phyloP scores from a whole-genome alignment of 1,140 invertebrate species.

The Catajapyx aquilonaris region DNA sequence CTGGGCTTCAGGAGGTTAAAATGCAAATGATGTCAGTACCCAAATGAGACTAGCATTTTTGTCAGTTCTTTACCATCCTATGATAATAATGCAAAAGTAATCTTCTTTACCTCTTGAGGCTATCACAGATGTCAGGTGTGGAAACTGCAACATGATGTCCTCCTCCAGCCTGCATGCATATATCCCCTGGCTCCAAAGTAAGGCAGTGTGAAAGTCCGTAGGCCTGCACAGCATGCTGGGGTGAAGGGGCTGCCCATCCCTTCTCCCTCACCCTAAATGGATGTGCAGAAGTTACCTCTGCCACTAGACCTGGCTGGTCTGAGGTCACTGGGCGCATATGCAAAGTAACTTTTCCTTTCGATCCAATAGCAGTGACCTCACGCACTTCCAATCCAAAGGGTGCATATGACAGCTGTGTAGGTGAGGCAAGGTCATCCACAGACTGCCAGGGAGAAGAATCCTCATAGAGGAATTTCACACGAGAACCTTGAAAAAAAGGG shows the following conservation, averaged over 20 bases:
- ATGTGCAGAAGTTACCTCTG: constrained; percentile 4
- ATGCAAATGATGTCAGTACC: too few species aligned
- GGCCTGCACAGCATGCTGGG: constrained; percentile 8
- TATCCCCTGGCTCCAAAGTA: constrained; percentile 9
- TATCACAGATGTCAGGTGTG: constrained; percentile 13
- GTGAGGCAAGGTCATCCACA: too few species aligned
- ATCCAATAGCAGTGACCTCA: background rate
- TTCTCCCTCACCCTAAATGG: background rate
- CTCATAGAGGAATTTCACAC: too few species aligned
- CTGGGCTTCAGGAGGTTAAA: too few species aligned
- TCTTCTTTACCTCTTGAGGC: constrained; percentile 12
- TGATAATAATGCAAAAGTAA: too few species aligned
- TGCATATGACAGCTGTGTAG: too few species aligned
- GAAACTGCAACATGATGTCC: constrained; percentile 5
- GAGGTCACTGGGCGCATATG: constrained; percentile 5
- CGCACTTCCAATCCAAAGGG: too few species aligned
- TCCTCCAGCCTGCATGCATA: constrained; percentile 8
- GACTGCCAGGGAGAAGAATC: too few species aligned
- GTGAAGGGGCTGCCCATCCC: constrained; percentile 9
- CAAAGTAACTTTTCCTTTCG: constrained; percentile 5
- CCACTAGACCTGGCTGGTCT: constrained; percentile 10
- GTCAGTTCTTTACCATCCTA: too few species aligned
- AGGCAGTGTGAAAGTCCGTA: constrained; percentile 8
- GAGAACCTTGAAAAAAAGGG: too few species aligned
- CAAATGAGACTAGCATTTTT: too few species aligned